Percentiles rank a stretch among this genome's conserved stretches.
Conservation (phyloP, 2,797 vertebrate genomes). For the Enteromius unitaeniatus region DNA sequence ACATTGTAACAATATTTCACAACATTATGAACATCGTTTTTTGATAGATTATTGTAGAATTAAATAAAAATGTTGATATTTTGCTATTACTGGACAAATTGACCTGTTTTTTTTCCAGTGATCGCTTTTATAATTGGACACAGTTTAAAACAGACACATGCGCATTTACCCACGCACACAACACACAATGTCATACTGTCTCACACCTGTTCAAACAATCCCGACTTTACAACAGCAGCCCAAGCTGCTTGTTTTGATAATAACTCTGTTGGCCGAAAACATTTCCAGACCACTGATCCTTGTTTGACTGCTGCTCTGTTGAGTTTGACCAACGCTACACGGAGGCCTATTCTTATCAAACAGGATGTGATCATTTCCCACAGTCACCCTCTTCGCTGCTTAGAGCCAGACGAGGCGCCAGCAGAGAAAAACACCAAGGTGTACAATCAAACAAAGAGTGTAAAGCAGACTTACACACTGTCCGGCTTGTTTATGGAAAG, state of each 20-base stretch:
- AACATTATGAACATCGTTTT: too few relatives aligned
- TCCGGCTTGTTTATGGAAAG: not conserved
- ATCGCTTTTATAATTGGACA: slow-evolving; percentile 4
- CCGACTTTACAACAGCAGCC: slow-evolving; percentile 71
- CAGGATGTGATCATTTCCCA: slow-evolving; percentile 77
- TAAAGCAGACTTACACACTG: not conserved
- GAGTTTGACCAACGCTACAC: slow-evolving; percentile 67
- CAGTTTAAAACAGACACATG: slow-evolving; percentile 55
- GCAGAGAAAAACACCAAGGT: slow-evolving; percentile 51
- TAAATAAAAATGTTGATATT: too few relatives aligned
- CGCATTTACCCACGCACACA: slow-evolving; percentile 67
- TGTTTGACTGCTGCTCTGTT: slow-evolving; percentile 66
- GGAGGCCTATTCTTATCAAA: slow-evolving; percentile 79
- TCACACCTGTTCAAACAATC: slow-evolving; percentile 85
- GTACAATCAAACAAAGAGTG: slow-evolving; percentile 27
- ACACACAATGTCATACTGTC: slow-evolving; percentile 66
- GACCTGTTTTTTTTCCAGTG: not conserved
- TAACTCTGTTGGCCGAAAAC: slow-evolving; percentile 76
- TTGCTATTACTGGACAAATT: not conserved
- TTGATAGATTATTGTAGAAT: too few relatives aligned
- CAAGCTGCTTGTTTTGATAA: slow-evolving; percentile 75
- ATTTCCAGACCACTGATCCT: slow-evolving; percentile 74
- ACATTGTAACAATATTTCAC: too few relatives aligned
- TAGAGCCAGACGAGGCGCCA: slow-evolving; percentile 52
- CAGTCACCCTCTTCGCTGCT: slow-evolving; percentile 52